Evolutionary conservation across 2,797 vertebrate genomes (phyloP), one percentile per base, ranked within the genome.

Genomic region (Trichosurus vulpecula): DNA sequence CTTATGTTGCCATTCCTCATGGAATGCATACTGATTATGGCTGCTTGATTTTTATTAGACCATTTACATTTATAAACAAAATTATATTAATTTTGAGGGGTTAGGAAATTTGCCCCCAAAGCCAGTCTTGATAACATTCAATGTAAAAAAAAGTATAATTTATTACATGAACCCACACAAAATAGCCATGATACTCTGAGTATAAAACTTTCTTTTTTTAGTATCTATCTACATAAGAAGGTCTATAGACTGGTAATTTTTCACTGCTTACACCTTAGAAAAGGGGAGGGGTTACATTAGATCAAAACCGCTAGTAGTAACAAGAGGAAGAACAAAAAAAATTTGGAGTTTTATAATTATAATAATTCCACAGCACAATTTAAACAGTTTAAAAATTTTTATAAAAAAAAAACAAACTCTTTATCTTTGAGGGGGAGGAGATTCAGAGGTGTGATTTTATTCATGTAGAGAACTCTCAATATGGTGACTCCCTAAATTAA

Each of bases 11-110:
- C 97, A 97, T 98, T 99, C 97, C 98, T 96, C 57, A 98, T 97
- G 97, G 98, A 98, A 98, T 97, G 98, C 98, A 98, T 98, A 98
- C 98, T 98, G 98, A 99, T 99, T 98, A 98, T 93, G 97, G 94
- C 31, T 95, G 96, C 90, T 98, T 97, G 95, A 97, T 97, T 98
- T 98, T 29, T 98, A 97, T 94, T 90, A 97, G 55, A 90, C 94
- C 92, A 94, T 41, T 74, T 95, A 96, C 74, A 93, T 97, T 97
- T 95, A 96, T 95, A 94, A 97, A 97, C 93, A 97, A 87, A 97
- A 96, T 95, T 92, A 95, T 2, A 9, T 96, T 93, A 96, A 94
- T 55, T 97, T 96, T 74, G 92, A n/a, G 53, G 96, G 31, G 90
- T 95, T 96, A 94, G 97, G 35, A 97, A 95, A 96, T 97, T 95